Percentiles rank a stretch among this genome's conserved stretches.
phyloP scores from a whole-genome alignment of 2,888 invertebrate genomes.

The Allacma fusca region DNA sequence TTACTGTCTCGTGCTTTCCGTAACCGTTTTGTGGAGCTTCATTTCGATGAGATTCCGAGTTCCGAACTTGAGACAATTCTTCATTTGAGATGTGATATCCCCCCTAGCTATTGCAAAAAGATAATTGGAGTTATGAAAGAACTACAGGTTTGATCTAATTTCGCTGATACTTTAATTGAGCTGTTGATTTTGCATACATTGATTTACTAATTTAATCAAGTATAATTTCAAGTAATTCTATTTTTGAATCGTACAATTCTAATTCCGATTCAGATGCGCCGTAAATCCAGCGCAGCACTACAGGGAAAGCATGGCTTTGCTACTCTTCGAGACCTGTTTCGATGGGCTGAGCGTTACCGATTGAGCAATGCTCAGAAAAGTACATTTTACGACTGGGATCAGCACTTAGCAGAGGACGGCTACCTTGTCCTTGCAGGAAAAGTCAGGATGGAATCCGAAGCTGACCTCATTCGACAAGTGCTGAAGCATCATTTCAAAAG shows the following conservation, averaged over 20 bases:
- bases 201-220: conserved; percentile 1
- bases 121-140: conserved; percentile 92
- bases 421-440: conserved; percentile 92
- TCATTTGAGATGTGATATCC: conserved; percentile 85
- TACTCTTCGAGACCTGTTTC: conserved; percentile 91
- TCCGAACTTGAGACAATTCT: conserved; percentile 87
- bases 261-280: conserved; percentile 66
- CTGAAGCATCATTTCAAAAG: conserved; percentile 82
- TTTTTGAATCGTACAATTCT: no score
- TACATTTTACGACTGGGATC: conserved; percentile 91
- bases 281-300: conserved; percentile 86
- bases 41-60: conserved; percentile 93
- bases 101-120: conserved; percentile 85
- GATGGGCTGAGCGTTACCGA: conserved; percentile 95
- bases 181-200: not conserved
- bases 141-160: conserved; percentile 72
- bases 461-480: conserved; percentile 79
- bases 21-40: conserved; percentile 96
- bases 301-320: conserved; percentile 91
- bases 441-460: conserved; percentile 85
- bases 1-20: conserved; percentile 93
- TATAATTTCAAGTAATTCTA: no score
- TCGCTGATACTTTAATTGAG: no score
- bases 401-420: conserved; percentile 95
- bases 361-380: conserved; percentile 71